phyloP scores from a whole-genome alignment of 2,888 invertebrate genomes.

The Nemotelus pantherinus region DNA sequence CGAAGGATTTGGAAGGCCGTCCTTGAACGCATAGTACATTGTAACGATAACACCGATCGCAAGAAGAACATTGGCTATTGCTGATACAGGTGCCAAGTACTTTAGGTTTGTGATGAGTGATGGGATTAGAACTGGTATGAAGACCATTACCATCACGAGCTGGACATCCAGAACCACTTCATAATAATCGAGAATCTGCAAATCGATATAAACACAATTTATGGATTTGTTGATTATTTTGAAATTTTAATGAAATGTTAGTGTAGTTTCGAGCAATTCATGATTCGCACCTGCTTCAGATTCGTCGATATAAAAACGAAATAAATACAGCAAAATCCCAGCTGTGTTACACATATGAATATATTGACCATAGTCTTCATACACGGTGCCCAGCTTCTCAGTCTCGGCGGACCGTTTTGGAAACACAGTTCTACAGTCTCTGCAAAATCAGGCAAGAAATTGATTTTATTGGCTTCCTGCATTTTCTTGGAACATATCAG shows the following conservation, averaged over 20 bases:
- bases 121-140: constrained; percentile 77
- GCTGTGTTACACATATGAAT: constrained; percentile 93
- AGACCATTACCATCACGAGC: constrained; percentile 77
- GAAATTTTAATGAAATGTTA: not conserved
- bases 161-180: constrained; percentile 72
- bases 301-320: constrained; percentile 93
- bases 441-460: constrained; percentile 76
- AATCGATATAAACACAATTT: constrained; percentile 49
- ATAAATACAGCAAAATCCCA: constrained; percentile 98
- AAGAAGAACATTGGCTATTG: constrained; percentile 82
- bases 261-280: not conserved
- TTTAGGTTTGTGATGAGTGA: constrained; percentile 82
- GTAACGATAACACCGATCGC: constrained; percentile 79
- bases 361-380: constrained; percentile 81
- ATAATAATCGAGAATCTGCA: constrained; percentile 75
- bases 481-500: constrained; percentile 79
- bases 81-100: constrained; percentile 80
- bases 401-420: constrained; percentile 74
- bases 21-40: constrained; percentile 77
- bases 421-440: constrained; percentile 86
- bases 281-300: constrained; percentile 73
- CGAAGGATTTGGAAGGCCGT: constrained; percentile 75
- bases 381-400: constrained; percentile 70
- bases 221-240: constrained; percentile 18
- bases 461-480: constrained; percentile 68